Base-by-base conservation (phyloP, 2,888 invertebrate genomes). In the Adelphocoris suturalis region DNA sequence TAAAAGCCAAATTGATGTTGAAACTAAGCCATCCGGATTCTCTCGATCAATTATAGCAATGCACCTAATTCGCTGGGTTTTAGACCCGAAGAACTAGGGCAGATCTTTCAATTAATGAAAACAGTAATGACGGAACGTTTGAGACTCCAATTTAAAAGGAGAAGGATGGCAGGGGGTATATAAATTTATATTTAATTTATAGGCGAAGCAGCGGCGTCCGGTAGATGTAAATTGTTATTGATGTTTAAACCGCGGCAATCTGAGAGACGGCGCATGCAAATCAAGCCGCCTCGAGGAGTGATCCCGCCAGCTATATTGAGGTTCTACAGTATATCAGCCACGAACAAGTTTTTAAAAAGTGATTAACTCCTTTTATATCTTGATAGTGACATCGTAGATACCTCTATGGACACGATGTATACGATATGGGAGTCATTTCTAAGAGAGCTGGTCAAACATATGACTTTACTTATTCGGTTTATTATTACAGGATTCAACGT, bases 311-410 rank as follows among this genome's bases (percentile, higher is more conserved):
- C 23, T 68, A 68, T 68, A 19, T 5, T 68, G 23, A 23, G 47
- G 48, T 82, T 52, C 82, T 28, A 37, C 19, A 52, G 52, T 82
- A 82, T 82, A 82, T 82, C 52, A 82, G 52, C 82, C 47, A 52
- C 82, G 82, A 82, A 82, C 82, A 82, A 82, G 82, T 82, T 82
- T 82, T 82, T 82, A 82, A 82, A 82, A 82, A 19, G 82, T 82
- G 27, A 82, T 82, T 82, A 82, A 82, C 82, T 82, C 52, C 82
- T 46, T 81, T 82, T 48, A n/a, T 48, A 82, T 82, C 82, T 82
- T 82, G 82, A 82, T 82, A 82, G 52, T 52, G 47, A 78, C 78
- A 46, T 78, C 78, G 16, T 2, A 78, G 9, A 19, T 76, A 9
- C 16, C 37, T 76, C 28, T 27, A 23, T 9, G 28, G 23, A 27